Conservation (phyloP, 2,888 invertebrate genomes). For the Shargacucullia verbasci region DNA sequence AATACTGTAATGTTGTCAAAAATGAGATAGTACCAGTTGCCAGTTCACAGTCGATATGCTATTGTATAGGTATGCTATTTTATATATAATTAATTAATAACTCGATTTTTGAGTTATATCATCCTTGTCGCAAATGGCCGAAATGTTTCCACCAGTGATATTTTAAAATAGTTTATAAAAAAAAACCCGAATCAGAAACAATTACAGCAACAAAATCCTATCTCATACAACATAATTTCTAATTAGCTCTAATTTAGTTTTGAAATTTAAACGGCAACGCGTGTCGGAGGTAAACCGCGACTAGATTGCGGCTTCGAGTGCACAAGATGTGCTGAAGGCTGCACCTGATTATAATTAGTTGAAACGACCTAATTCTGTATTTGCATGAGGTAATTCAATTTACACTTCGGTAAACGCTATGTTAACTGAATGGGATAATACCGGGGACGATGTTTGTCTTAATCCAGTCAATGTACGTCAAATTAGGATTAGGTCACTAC, state of each 20-base stretch:
- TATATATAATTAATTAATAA: too few relatives aligned
- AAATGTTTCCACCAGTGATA: too few relatives aligned
- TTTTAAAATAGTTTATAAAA: too few relatives aligned
- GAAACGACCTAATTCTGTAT: slow-evolving; percentile 38
- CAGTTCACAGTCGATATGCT: too few relatives aligned
- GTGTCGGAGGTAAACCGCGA: slow-evolving; percentile 73
- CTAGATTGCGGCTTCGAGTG: slow-evolving; percentile 79
- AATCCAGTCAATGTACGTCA: slow-evolving; percentile 18
- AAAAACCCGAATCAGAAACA: too few relatives aligned
- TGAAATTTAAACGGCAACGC: slow-evolving; percentile 52
- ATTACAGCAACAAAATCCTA: too few relatives aligned
- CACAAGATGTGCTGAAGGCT: slow-evolving; percentile 69
- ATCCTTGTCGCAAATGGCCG: too few relatives aligned
- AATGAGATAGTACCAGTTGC: too few relatives aligned
- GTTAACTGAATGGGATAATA: slow-evolving; percentile 25
- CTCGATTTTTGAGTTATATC: too few relatives aligned
- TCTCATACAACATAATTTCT: slow-evolving; percentile 33
- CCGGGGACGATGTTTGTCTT: slow-evolving; percentile 16
- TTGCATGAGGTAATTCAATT: slow-evolving; percentile 33
- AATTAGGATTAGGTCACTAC: slow-evolving; percentile 3
- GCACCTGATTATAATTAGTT: slow-evolving; percentile 44
- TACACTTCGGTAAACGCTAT: slow-evolving; percentile 17
- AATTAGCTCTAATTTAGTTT: slow-evolving; percentile 47
- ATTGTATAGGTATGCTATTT: too few relatives aligned
- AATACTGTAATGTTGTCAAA: too few relatives aligned